Base-by-base conservation (phyloP, 2,797 vertebrate species). In the Lerista edwardsae region DNA sequence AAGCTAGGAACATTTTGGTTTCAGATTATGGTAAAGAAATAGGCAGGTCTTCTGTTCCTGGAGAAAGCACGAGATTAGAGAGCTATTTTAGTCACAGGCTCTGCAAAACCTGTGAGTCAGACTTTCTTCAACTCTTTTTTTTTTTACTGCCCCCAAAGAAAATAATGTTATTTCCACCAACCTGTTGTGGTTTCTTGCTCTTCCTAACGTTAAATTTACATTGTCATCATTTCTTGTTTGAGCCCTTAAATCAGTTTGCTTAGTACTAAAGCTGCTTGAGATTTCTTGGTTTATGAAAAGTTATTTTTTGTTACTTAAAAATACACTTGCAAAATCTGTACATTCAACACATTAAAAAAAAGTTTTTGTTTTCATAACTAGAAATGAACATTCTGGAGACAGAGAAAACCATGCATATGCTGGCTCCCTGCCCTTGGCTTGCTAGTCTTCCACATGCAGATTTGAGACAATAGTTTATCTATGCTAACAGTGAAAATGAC, bases 21-120 rank as follows among this genome's bases (percentile, higher is more conserved):
- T 90, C 74, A 94, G 94, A 94, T 95, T 91, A 93, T 94, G 91
- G 93, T 80, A 75, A 25, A 39, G 55, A 88, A 91, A 86, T 62
- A 31, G 87, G 62, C 81, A 81, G 51, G 79, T 71, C 77, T 88
- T 89, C 19, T 51, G 36, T 19, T 90, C 76, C 78, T 84, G 59
- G 51, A 29, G 65, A 80, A 69, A 31, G 65, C 59, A 89, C 68
- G 47, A 72, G 90, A 79, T 93, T 83, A 65, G 0, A 1, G 83
- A 89, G 86, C 91, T 90, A 92, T 93, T 91, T 90, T 62, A 59
- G 88, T 91, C 80, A 25, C 85, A 83, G 6, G 84, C 90, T 86
- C 67, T 79, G 11, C 73, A 84, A 89, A 91, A 90, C 75, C 80
- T 88, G 84, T 93, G 90, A 93, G 91, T 92, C 90, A 93, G 86